Percentiles rank a stretch among this genome's conserved stretches.
Evolutionary conservation across 1,140 invertebrate genomes (phyloP).

Genomic region (Heterodera schachtii): DNA sequence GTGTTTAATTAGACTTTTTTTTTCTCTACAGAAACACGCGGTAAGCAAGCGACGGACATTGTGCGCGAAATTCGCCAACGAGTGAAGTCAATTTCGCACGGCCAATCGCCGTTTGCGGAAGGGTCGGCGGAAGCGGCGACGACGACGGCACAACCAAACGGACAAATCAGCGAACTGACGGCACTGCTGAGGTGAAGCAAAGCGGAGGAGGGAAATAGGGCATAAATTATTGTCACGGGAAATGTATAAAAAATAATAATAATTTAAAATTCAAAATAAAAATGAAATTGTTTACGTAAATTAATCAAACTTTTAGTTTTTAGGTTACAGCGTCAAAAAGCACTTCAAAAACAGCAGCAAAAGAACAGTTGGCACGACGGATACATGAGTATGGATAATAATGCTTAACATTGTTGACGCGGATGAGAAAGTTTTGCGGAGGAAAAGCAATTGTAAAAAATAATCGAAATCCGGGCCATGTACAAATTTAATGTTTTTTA

Average conservation of each 20-base stretch:
- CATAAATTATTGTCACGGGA: too few relatives aligned
- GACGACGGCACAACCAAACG: not conserved
- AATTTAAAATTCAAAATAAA: not conserved
- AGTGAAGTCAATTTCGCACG: constrained; percentile 43
- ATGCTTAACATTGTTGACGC: too few relatives aligned
- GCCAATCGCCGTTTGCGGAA: not conserved
- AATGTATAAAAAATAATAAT: not conserved
- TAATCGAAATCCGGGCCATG: not conserved
- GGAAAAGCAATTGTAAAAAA: not conserved
- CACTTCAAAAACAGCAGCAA: constrained; percentile 2
- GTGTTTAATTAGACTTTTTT: not conserved
- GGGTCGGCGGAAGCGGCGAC: not conserved
- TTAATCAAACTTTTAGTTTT: not conserved
- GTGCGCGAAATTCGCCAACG: constrained; percentile 49
- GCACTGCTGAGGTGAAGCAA: not conserved
- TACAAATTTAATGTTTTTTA: not conserved
- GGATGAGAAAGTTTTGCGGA: not conserved
- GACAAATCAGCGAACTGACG: not conserved
- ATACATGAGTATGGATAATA: constrained; percentile 29
- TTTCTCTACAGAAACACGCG: constrained; percentile 41
- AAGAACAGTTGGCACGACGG: constrained; percentile 20
- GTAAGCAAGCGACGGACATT: constrained; percentile 47
- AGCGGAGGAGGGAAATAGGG: too few relatives aligned
- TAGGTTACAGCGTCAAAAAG: constrained; percentile 28
- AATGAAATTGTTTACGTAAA: too few relatives aligned